A percentile compares a stretch with the other conserved stretches of the same genome.
phyloP scores from a whole-genome alignment of 2,797 vertebrate genomes.

The Muscicapa comitata region DNA sequence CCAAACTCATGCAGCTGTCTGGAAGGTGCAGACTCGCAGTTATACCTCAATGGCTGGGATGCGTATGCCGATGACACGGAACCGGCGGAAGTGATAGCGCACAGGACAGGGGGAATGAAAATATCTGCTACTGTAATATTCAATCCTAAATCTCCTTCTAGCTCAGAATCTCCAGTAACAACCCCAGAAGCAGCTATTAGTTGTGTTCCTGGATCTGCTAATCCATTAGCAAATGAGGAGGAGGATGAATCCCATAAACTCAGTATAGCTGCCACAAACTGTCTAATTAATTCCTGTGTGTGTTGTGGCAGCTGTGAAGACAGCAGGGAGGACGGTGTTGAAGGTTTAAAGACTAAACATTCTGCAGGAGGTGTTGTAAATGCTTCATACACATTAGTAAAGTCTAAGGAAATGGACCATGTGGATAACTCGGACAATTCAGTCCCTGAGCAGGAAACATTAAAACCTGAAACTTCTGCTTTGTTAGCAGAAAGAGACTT shows the following conservation, averaged over 20 bases:
- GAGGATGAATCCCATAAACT: slow-evolving; percentile 66
- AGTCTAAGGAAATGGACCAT: slow-evolving; percentile 67
- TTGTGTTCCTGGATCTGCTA: slow-evolving; percentile 53
- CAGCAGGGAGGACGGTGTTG: slow-evolving; percentile 79
- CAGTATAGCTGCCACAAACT: slow-evolving; percentile 84
- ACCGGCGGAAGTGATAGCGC: slow-evolving; percentile 89
- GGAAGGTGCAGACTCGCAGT: slow-evolving; percentile 74
- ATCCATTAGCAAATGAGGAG: slow-evolving; percentile 35
- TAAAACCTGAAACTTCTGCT: slow-evolving; percentile 61
- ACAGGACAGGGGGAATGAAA: slow-evolving; percentile 97
- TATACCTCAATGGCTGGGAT: slow-evolving; percentile 88
- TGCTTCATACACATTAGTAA: slow-evolving; percentile 78
- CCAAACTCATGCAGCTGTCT: slow-evolving; percentile 73
- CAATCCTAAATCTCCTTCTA: slow-evolving; percentile 88
- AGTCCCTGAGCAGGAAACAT: slow-evolving; percentile 52
- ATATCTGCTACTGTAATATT: slow-evolving; percentile 97
- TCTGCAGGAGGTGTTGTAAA: slow-evolving; percentile 78
- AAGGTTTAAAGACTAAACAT: slow-evolving; percentile 75
- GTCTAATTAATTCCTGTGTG: slow-evolving; percentile 93
- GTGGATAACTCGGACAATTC: slow-evolving; percentile 70
- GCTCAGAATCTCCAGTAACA: slow-evolving; percentile 76
- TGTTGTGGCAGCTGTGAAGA: slow-evolving; percentile 93
- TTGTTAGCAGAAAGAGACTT: slow-evolving; percentile 59
- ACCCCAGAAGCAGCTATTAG: slow-evolving; percentile 70
- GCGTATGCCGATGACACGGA: slow-evolving; percentile 75